Conservation (phyloP, 2,113 vertebrate species). For the Chamaea fasciata region DNA sequence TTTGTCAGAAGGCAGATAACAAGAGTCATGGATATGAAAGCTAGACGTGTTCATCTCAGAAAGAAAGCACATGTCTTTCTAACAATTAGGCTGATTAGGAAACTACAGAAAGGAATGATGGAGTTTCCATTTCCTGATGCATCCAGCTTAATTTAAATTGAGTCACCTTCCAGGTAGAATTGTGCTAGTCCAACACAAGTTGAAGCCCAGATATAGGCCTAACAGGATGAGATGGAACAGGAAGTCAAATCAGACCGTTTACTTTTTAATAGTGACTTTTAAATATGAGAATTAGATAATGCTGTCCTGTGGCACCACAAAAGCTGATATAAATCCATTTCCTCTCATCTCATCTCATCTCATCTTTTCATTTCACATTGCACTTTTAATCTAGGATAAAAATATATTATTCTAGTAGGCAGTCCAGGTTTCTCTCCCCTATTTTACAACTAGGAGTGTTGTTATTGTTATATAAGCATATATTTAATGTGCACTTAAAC, state of each 20-base stretch:
- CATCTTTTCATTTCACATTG: background rate
- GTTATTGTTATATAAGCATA: background rate
- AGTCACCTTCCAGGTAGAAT: background rate
- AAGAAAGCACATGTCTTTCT: background rate
- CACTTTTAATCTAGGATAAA: conserved; percentile 9
- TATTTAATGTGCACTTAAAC: conserved; percentile 22
- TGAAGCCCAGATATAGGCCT: background rate
- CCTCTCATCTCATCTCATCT: background rate
- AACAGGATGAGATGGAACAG: background rate
- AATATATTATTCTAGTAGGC: background rate
- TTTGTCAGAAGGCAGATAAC: conserved; percentile 7
- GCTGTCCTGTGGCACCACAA: background rate
- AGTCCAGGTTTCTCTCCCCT: background rate
- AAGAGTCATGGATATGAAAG: conserved; percentile 14
- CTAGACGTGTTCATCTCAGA: background rate
- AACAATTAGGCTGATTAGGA: conserved; percentile 6
- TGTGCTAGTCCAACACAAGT: background rate
- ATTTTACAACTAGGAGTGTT: background rate
- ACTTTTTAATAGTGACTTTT: background rate
- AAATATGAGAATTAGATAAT: background rate
- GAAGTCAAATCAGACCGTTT: background rate
- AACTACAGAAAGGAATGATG: background rate
- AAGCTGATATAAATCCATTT: background rate
- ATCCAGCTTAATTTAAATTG: background rate
- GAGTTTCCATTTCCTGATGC: background rate